Percentiles rank a stretch among this genome's conserved stretches.
Conservation (phyloP, 2,113 vertebrate species). For the Mungos mungo region DNA sequence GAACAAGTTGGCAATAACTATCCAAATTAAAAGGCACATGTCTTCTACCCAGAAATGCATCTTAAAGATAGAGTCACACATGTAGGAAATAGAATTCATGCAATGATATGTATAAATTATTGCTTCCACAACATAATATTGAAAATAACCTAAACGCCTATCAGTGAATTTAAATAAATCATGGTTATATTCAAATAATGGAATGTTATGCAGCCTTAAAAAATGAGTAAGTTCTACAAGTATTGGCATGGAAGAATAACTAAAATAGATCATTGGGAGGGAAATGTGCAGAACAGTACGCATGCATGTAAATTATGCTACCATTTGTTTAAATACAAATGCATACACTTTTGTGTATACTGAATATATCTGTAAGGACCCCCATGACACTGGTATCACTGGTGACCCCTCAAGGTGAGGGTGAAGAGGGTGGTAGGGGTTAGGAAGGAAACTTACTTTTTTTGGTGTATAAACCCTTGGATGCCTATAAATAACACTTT, state of each 20-base stretch:
- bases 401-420: background rate
- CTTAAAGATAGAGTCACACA: background rate
- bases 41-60: background rate
- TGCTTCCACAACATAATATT: background rate
- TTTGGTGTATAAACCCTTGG: background rate
- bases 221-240: background rate
- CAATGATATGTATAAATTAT: background rate
- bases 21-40: background rate
- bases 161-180: conserved; percentile 9
- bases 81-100: background rate
- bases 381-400: background rate
- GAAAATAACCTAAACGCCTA: conserved; percentile 18
- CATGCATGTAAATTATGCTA: background rate
- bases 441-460: conserved; percentile 3
- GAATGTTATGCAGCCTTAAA: background rate
- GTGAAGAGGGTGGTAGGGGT: background rate
- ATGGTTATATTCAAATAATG: background rate
- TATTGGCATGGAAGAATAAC: background rate
- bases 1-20: background rate
- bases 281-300: background rate
- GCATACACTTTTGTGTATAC: background rate
- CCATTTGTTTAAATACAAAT: conserved; percentile 13
- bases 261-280: background rate
- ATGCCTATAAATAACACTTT: background rate
- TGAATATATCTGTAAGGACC: background rate